phyloP scores from a whole-genome alignment of 2,888 invertebrate species.

The Folsomia candida region DNA sequence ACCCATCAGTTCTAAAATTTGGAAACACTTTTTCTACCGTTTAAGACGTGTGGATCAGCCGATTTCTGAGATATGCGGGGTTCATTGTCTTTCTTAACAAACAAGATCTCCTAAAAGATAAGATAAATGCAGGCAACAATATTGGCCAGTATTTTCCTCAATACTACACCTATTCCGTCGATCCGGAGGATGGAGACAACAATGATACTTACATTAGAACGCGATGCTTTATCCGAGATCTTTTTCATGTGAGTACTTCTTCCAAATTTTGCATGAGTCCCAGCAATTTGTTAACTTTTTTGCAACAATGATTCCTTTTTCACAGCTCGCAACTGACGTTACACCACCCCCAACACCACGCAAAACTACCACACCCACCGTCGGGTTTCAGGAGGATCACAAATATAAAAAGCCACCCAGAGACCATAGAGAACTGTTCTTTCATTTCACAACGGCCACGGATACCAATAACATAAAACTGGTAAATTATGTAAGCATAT shows the following conservation, averaged over 20 bases:
- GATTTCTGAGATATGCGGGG: conserved; percentile 71
- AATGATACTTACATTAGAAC: conserved; percentile 66
- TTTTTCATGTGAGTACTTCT: conserved; percentile 61
- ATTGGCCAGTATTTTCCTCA: conserved; percentile 68
- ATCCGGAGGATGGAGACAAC: conserved; percentile 54
- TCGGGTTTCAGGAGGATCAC: conserved; percentile 9
- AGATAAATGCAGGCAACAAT: conserved; percentile 66
- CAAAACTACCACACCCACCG: not conserved
- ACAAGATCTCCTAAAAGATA: conserved; percentile 71
- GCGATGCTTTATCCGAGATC: conserved; percentile 66
- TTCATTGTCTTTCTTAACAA: conserved; percentile 80
- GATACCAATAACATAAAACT: conserved; percentile 70
- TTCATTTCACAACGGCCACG: conserved; percentile 71
- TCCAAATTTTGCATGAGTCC: not conserved
- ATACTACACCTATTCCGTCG: conserved; percentile 59
- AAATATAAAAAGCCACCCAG: conserved; percentile 16
- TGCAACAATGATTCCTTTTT: not conserved
- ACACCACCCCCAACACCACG: conserved; percentile 15
- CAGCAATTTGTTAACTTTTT: not conserved
- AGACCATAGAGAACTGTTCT: conserved; percentile 56
- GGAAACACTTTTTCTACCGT: conserved; percentile 17
- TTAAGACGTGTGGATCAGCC: too few species aligned
- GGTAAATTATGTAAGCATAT: too few species aligned
- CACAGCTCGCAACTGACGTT: conserved; percentile 6
- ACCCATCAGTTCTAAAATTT: too few species aligned